Evolutionary conservation across 2,888 invertebrate species (phyloP).

Genomic region (Trissoscelio sp.): DNA sequence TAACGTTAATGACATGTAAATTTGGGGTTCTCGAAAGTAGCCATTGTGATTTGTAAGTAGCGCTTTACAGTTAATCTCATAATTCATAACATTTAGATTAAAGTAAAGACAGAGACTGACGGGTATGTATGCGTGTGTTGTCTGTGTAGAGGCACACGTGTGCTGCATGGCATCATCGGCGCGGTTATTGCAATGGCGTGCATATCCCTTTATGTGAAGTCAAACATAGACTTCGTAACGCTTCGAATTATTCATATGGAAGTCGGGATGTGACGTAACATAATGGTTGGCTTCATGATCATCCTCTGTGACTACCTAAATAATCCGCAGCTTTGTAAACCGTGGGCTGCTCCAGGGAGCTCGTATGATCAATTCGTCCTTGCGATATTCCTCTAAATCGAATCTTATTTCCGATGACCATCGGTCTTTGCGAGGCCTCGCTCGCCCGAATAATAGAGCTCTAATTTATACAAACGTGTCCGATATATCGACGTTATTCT

Average conservation of each 20-base stretch:
- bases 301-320: conserved; percentile 62
- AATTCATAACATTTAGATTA: conserved; percentile 67
- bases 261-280: conserved; percentile 61
- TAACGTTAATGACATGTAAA: conserved; percentile 40
- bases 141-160: conserved; percentile 3
- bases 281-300: conserved; percentile 66
- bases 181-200: conserved; percentile 50
- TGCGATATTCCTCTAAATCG: conserved; percentile 18
- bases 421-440: neutral
- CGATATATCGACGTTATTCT: conserved; percentile 29
- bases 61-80: conserved; percentile 53
- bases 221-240: conserved; percentile 65
- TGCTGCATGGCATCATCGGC: conserved; percentile 48
- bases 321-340: conserved; percentile 59
- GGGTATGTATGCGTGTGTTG: neutral
- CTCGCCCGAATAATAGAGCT: conserved; percentile 12
- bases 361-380: conserved; percentile 43
- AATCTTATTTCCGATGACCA: conserved; percentile 32
- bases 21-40: conserved; percentile 37
- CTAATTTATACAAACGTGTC: conserved; percentile 24
- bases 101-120: conserved; percentile 36
- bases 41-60: conserved; percentile 52
- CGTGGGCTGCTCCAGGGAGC: neutral
- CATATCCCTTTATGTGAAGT: conserved; percentile 66
- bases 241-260: conserved; percentile 69